Evolutionary conservation across 2,888 invertebrate genomes (phyloP).

Genomic region (Eupithecia dodoneata): DNA sequence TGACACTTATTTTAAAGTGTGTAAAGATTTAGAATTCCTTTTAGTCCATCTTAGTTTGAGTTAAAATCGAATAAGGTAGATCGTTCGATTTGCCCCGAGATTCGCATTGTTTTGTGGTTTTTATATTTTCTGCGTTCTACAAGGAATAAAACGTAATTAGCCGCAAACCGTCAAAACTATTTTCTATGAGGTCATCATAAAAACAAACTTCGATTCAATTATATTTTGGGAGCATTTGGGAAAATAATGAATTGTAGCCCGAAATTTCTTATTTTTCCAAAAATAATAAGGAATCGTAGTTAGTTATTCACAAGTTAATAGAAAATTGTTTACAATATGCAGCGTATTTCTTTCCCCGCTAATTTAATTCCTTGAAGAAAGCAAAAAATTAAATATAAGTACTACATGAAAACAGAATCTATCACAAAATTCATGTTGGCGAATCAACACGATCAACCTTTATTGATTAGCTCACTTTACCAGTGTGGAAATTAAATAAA

Average conservation of each 20-base stretch:
- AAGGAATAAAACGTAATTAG: neutral
- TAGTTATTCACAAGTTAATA: neutral
- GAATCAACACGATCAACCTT: neutral
- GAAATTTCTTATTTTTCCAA: neutral
- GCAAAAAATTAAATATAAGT: neutral
- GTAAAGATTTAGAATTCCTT: neutral
- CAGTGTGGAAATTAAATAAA: neutral
- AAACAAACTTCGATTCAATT: neutral
- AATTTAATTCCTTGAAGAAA: neutral
- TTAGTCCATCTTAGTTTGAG: neutral
- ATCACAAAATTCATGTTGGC: neutral
- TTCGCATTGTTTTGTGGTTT: neutral
- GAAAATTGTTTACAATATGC: neutral
- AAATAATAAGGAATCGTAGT: neutral
- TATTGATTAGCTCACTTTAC: neutral
- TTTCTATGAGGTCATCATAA: neutral
- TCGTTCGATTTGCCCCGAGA: neutral
- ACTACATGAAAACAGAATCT: neutral
- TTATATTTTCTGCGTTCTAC: neutral
- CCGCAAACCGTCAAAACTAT: neutral
- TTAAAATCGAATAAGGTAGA: neutral
- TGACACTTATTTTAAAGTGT: neutral
- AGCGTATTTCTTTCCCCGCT: neutral
- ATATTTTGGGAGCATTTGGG: neutral
- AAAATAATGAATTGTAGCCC: neutral